These are phyloP conservation scores for Stenolophus ochropezus DNA, from an alignment of 2,888 invertebrate genomes.

Conservation along the genomic window DNA sequence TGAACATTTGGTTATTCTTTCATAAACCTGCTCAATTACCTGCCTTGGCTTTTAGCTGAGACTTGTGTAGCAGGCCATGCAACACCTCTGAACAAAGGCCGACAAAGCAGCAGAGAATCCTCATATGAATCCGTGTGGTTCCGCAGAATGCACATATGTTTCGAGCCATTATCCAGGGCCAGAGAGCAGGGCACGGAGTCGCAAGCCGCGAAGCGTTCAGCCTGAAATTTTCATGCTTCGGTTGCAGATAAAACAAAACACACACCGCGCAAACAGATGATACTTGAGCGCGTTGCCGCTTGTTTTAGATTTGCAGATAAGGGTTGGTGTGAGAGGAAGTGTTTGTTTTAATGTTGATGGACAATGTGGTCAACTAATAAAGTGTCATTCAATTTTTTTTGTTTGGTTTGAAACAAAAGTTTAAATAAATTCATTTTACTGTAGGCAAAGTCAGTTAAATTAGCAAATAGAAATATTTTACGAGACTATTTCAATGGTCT, in stretches of 20 bases:
- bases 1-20: too few species aligned
- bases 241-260: constrained; percentile 31
- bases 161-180: constrained; percentile 44
- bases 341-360: background rate
- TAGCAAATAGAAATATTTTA: too few species aligned
- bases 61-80: too few species aligned
- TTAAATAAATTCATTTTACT: too few species aligned
- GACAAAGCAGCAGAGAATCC: background rate
- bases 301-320: background rate
- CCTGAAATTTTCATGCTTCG: constrained; percentile 46
- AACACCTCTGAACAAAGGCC: background rate
- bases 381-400: too few species aligned
- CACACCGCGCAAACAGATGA: constrained; percentile 3
- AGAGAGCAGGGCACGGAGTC: constrained; percentile 6
- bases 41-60: too few species aligned
- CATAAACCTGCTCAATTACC: background rate
- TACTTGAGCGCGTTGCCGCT: background rate
- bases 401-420: too few species aligned
- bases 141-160: constrained; percentile 42
- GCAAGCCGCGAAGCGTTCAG: constrained; percentile 32
- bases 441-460: too few species aligned
- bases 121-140: constrained; percentile 10
- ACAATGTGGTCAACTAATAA: too few species aligned
- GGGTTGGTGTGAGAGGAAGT: background rate
- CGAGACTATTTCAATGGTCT: too few species aligned